Conservation (phyloP, 53 echinoderm and acorn worm genomes). For the Stichopus horrens region DNA sequence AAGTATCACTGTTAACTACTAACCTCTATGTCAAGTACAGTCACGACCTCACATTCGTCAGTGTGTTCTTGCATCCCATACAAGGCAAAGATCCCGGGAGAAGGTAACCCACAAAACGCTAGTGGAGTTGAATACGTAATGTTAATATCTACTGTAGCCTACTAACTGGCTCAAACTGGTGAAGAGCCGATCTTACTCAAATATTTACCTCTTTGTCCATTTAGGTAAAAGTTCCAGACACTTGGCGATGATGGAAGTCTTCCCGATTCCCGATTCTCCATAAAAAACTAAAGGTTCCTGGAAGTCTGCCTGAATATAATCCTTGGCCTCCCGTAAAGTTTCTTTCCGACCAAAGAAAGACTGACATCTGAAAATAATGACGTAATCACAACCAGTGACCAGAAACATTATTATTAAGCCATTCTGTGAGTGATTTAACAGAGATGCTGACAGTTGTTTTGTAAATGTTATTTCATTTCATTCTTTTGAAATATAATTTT, state of each 20-base stretch:
- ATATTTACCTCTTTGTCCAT: slow-evolving; percentile 73
- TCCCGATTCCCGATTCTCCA: slow-evolving; percentile 76
- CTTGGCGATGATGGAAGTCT: slow-evolving; percentile 85
- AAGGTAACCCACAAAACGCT: no score
- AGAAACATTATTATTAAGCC: no score
- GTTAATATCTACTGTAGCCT: no score
- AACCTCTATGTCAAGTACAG: not conserved
- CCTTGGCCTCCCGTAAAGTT: slow-evolving; percentile 61
- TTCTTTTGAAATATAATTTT: no score
- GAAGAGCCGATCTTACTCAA: not conserved
- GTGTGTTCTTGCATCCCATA: not conserved
- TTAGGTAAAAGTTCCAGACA: slow-evolving; percentile 62
- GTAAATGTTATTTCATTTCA: no score
- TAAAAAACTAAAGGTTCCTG: slow-evolving; percentile 62
- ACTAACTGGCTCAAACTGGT: not conserved
- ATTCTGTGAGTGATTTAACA: no score
- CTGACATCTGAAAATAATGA: slow-evolving; percentile 41
- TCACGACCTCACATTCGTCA: not conserved
- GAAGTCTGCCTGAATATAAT: slow-evolving; percentile 55
- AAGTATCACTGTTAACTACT: not conserved
- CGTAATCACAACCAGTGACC: no score
- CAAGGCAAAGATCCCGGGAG: no score
- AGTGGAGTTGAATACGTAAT: no score
- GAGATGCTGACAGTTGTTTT: no score
- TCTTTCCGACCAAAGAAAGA: slow-evolving; percentile 73